Conservation (phyloP, 1,140 invertebrate species). For the Colletes latitarsis region DNA sequence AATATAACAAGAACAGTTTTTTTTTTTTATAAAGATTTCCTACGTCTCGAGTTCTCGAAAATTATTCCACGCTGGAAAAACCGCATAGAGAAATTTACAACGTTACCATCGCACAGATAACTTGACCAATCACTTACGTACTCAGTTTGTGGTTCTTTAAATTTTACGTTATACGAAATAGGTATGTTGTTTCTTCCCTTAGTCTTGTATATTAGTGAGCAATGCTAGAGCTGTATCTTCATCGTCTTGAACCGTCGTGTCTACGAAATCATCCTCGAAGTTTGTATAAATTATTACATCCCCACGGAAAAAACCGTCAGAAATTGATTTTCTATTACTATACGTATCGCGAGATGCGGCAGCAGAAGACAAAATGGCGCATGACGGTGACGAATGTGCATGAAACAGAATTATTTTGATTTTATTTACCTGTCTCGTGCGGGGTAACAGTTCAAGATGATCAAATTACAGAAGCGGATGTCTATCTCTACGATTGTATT, state of each 20-base stretch:
- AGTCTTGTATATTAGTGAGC: conserved; percentile 71
- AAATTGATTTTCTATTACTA: background rate
- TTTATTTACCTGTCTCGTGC: conserved; percentile 26
- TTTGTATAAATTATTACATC: background rate
- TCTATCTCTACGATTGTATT: conserved; percentile 69
- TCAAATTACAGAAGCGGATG: conserved; percentile 55
- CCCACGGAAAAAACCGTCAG: background rate
- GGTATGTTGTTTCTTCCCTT: conserved; percentile 53
- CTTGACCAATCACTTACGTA: conserved; percentile 62
- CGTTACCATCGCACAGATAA: conserved; percentile 54
- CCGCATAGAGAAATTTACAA: conserved; percentile 40
- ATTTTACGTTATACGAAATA: conserved; percentile 58
- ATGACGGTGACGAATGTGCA: background rate
- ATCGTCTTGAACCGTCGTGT: conserved; percentile 48
- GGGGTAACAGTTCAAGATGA: conserved; percentile 43
- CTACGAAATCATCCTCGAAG: background rate
- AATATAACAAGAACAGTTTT: conserved; percentile 50
- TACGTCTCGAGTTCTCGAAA: conserved; percentile 38
- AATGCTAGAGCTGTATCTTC: conserved; percentile 62
- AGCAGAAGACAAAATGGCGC: background rate
- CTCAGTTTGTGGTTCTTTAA: conserved; percentile 41
- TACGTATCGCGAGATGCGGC: too few species aligned
- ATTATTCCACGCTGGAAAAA: conserved; percentile 39
- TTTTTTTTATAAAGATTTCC: conserved; percentile 53
- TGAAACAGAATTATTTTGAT: conserved; percentile 33